Percentiles rank a stretch among this genome's conserved stretches.
Evolutionary conservation across 2,888 invertebrate species (phyloP).

Genomic region (Agrenia bidenticulata): DNA sequence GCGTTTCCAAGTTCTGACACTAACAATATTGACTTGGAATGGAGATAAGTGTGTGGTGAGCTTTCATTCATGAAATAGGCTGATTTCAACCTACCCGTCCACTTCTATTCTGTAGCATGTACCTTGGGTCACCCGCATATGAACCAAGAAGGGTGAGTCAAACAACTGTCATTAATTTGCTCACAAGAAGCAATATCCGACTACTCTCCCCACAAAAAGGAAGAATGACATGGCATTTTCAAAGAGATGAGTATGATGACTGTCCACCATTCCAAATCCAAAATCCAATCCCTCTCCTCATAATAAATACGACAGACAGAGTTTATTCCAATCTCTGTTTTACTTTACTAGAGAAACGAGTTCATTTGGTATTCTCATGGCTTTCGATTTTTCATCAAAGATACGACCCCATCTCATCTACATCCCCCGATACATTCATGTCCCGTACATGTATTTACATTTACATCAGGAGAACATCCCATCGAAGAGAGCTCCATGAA

Average conservation of each 20-base stretch:
- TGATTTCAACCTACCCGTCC: background rate
- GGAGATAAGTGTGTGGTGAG: background rate
- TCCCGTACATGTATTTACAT: conserved; percentile 13
- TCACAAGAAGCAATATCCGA: conserved; percentile 16
- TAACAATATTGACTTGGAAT: too few relatives aligned
- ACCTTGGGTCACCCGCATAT: background rate
- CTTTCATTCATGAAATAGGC: conserved; percentile 14
- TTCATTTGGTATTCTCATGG: conserved; percentile 14
- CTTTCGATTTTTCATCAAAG: conserved; percentile 17
- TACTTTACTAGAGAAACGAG: background rate
- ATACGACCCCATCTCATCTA: conserved; percentile 1
- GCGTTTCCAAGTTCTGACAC: too few relatives aligned
- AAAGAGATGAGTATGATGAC: background rate
- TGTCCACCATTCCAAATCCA: conserved; percentile 5
- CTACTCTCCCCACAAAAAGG: background rate
- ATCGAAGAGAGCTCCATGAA: background rate
- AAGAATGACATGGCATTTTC: background rate
- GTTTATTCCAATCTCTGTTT: background rate
- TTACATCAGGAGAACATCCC: conserved; percentile 4
- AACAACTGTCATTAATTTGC: conserved; percentile 17
- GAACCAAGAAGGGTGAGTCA: conserved; percentile 1
- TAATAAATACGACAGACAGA: background rate
- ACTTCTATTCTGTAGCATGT: background rate
- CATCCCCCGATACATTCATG: background rate
- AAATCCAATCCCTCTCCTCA: conserved; percentile 4